Evolutionary conservation across 2,113 vertebrate genomes (phyloP).

Genomic region (Pomatostomus ruficeps): DNA sequence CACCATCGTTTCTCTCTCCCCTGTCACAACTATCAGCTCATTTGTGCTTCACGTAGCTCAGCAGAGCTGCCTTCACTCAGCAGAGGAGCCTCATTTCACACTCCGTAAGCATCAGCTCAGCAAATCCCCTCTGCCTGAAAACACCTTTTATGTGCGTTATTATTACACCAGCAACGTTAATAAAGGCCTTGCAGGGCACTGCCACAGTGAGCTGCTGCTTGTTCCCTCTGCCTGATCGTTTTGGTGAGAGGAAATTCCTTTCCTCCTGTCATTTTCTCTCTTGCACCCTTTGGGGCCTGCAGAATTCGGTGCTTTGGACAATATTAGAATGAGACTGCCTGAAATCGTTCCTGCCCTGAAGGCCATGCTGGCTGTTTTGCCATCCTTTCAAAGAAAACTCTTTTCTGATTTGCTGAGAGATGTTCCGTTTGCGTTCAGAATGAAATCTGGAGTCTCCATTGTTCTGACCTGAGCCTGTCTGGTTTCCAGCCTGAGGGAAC

Average conservation of each 20-base stretch:
- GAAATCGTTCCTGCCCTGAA: not conserved
- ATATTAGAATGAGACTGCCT: not conserved
- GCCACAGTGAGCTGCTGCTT: not conserved
- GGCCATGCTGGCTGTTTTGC: not conserved
- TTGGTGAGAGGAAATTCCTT: not conserved
- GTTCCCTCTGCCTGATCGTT: not conserved
- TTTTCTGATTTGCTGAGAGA: not conserved
- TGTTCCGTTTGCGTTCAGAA: not conserved
- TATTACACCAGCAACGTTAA: not conserved
- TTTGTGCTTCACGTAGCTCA: not conserved
- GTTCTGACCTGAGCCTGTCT: not conserved
- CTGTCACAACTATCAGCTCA: not conserved
- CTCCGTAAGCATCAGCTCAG: not conserved
- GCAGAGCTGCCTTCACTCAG: not conserved
- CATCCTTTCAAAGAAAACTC: not conserved
- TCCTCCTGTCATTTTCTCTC: not conserved
- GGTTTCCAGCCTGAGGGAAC: not conserved
- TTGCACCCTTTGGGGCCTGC: not conserved
- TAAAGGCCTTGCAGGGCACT: not conserved
- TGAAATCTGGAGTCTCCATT: not conserved
- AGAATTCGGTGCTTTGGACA: not conserved
- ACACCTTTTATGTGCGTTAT: not conserved
- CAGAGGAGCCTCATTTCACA: not conserved
- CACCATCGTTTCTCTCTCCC: rapidly evolving
- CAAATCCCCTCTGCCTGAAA: not conserved